Conservation (phyloP, 1,140 invertebrate genomes). For the Dreissena polymorpha region DNA sequence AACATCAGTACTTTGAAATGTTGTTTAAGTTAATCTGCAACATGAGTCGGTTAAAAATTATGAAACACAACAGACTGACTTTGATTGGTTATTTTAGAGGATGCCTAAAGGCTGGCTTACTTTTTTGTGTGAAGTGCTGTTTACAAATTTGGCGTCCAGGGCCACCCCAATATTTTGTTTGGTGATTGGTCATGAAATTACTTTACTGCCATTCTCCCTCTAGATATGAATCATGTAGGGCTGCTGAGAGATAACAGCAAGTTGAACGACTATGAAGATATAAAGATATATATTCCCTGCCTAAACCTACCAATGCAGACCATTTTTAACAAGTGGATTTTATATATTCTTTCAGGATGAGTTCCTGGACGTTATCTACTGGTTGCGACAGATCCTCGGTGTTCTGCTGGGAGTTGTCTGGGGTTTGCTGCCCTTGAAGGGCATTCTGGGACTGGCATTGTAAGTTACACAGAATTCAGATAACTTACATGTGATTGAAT, state of each 20-base stretch:
- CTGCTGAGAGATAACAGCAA: background rate
- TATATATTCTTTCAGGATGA: conserved; percentile 89
- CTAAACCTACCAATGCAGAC: background rate
- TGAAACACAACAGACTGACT: too few relatives aligned
- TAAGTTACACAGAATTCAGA: conserved; percentile 82
- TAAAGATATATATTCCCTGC: background rate
- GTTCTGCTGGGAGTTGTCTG: conserved; percentile 94
- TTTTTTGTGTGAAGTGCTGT: too few relatives aligned
- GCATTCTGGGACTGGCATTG: conserved; percentile 93
- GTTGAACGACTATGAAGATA: background rate
- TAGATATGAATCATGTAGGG: background rate
- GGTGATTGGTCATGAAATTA: background rate
- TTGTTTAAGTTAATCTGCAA: too few relatives aligned
- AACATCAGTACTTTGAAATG: too few relatives aligned
- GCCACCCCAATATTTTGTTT: background rate
- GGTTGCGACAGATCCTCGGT: conserved; percentile 95
- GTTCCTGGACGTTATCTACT: conserved; percentile 98
- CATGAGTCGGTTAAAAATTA: too few relatives aligned
- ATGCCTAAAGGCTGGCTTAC: too few relatives aligned
- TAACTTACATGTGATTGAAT: background rate
- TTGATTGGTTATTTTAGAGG: too few relatives aligned
- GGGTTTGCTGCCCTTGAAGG: conserved; percentile 95
- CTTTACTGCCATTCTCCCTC: background rate
- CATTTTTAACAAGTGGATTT: background rate
- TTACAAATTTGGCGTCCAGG: background rate